Base-by-base conservation (phyloP, 2,113 vertebrate species). In the Tachuris rubrigastra region DNA sequence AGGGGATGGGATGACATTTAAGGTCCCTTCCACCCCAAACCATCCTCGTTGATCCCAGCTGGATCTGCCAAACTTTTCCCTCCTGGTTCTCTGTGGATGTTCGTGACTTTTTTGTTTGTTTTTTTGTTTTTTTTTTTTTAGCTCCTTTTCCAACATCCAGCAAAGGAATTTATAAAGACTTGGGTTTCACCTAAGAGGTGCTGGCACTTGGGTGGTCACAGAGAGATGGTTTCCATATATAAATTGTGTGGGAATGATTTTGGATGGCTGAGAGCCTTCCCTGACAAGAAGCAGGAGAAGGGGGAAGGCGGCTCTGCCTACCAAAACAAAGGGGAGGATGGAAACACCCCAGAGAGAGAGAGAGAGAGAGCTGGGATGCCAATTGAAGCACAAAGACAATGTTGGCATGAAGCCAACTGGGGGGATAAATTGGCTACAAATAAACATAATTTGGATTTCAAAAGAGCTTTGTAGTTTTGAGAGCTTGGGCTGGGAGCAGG, bases 321-420 rank as follows among this genome's bases (percentile, higher is more conserved):
- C 56, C 66, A 79, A 87, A 95, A 87, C 75, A 90, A 86, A 96
- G 33, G 53, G 49, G n/a, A 83, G 86, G 86, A 90, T 21, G 76
- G 85, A 95, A 88, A 55, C 67, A 85, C 66, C 83, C 52, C 18
- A 85, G 85, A 88, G 88, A 63, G 71, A 85, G 83, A n/a, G n/a
- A n/a, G n/a, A n/a, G n/a, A n/a, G n/a, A n/a, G n/a, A n/a, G n/a
- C 52, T 9, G 62, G 85, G 89, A 76, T 9, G 28, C 22, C 75
- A 78, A 47, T 88, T 90, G 72, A 60, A 85, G 62, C 83, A 44
- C 5, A 76, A 90, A 71, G 91, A 95, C 86, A 95, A 95, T 76
- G 75, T 60, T 93, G 93, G 93, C 89, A 15, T 20, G 58, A 90
- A 82, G 88, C 52, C 94, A 90, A 4, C 0, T 11, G 62, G 37